Percentiles rank a stretch among this genome's conserved stretches.
Conservation (phyloP, 2,888 invertebrate species). For the Drosophila pseudotakahashii region DNA sequence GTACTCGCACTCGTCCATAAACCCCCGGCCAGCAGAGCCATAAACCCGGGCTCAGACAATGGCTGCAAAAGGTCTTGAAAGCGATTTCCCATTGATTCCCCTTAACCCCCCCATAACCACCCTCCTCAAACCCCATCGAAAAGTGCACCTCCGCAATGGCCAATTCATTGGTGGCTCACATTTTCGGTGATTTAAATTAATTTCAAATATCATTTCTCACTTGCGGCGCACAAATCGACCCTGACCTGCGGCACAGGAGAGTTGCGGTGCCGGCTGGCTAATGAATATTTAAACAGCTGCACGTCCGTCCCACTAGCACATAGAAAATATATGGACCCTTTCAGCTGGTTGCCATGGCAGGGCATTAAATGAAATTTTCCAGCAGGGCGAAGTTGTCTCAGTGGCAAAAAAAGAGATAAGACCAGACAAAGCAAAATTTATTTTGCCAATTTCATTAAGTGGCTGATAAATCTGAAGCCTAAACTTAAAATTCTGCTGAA, state of each 20-base stretch:
- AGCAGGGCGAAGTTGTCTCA: constrained; percentile 13
- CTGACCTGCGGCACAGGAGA: constrained; percentile 50
- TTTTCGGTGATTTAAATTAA: constrained; percentile 77
- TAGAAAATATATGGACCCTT: constrained; percentile 18
- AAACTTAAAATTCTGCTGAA: too few species aligned
- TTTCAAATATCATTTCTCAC: constrained; percentile 72
- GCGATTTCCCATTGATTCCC: constrained; percentile 25
- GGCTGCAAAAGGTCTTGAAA: constrained; percentile 31
- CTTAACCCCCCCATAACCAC: background rate
- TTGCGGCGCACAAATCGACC: constrained; percentile 35
- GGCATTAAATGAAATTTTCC: constrained; percentile 69
- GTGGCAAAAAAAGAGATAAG: background rate
- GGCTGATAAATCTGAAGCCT: constrained; percentile 46
- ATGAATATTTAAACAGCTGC: constrained; percentile 76
- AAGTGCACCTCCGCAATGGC: constrained; percentile 65
- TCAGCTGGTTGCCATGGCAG: constrained; percentile 52
- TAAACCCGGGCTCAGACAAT: constrained; percentile 47
- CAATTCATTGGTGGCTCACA: constrained; percentile 61
- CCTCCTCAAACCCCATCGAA: background rate
- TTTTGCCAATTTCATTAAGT: constrained; percentile 52
- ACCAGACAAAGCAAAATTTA: constrained; percentile 63
- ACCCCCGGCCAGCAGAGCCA: constrained; percentile 36
- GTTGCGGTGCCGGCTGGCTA: constrained; percentile 46
- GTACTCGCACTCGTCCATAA: constrained; percentile 42
- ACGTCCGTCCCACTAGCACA: constrained; percentile 51